A percentile compares a stretch with the other conserved stretches of the same genome.
phyloP scores from a whole-genome alignment of 2,888 invertebrate species.

The Microplitis deprimator region DNA sequence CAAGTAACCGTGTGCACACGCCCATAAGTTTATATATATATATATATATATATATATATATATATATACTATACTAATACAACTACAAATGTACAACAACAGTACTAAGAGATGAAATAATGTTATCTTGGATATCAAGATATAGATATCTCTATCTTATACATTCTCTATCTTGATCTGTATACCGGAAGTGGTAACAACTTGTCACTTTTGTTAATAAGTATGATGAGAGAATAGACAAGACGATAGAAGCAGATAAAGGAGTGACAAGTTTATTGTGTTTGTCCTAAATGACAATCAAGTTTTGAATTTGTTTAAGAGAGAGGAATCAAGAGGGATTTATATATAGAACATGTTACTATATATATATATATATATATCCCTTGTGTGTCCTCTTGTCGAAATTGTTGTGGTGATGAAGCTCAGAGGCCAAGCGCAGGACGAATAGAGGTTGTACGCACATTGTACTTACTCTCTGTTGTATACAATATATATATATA shows the following conservation, averaged over 20 bases:
- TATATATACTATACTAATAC: not conserved
- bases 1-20: constrained; percentile 19
- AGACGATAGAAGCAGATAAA: not conserved
- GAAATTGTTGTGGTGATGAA: constrained; percentile 18
- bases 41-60: not conserved
- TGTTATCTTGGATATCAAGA: not conserved
- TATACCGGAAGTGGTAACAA: not conserved
- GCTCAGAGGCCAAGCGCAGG: constrained; percentile 8
- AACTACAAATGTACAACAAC: not conserved
- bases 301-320: not conserved
- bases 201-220: not conserved
- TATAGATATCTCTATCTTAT: not conserved
- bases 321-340: not conserved
- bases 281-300: not conserved
- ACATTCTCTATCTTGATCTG: not conserved
- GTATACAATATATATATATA: not conserved
- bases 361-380: not conserved
- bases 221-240: not conserved
- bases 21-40: not conserved
- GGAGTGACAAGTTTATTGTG: not conserved
- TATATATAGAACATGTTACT: not conserved
- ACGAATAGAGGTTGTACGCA: constrained; percentile 3
- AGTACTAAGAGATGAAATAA: not conserved
- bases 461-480: not conserved
- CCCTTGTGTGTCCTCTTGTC: constrained; percentile 8